A percentile compares a stretch with the other conserved stretches of the same genome.
These are phyloP conservation scores for Chymomyza costata DNA, from an alignment of 1,140 invertebrate species.

Conservation along the genomic window DNA sequence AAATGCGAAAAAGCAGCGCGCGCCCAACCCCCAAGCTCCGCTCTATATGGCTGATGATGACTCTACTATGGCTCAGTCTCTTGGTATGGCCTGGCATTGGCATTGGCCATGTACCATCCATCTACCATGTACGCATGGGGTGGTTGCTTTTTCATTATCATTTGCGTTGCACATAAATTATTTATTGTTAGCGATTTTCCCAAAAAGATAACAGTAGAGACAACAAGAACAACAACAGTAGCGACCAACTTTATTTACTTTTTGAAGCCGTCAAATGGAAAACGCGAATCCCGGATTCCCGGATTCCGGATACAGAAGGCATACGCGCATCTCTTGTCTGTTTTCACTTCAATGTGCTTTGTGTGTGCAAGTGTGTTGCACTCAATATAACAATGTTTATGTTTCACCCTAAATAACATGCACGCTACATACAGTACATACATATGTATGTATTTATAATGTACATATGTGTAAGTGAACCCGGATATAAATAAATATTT, in stretches of 20 bases:
- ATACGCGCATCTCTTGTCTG: constrained; percentile 13
- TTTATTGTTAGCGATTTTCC: constrained; percentile 71
- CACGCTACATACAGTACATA: no score
- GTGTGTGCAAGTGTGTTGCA: constrained; percentile 6
- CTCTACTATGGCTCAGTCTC: constrained; percentile 1
- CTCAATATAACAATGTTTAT: constrained; percentile 20
- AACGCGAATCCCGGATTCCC: no score
- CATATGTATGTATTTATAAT: not conserved
- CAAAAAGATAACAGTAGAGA: constrained; percentile 60
- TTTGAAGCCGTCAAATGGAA: no score
- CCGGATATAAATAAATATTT: constrained; percentile 68
- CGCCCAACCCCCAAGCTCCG: constrained; percentile 36
- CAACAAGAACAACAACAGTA: constrained; percentile 11
- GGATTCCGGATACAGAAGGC: not conserved
- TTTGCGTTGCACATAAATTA: constrained; percentile 69
- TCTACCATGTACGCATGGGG: no score
- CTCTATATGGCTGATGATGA: no score
- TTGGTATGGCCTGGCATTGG: constrained; percentile 16
- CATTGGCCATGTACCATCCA: constrained; percentile 36
- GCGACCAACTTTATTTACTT: constrained; percentile 50
- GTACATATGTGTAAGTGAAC: not conserved
- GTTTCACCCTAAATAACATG: constrained; percentile 37
- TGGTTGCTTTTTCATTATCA: constrained; percentile 68
- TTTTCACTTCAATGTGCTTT: constrained; percentile 10
- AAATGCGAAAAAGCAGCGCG: constrained; percentile 34